phyloP scores from a whole-genome alignment of 2,888 invertebrate genomes.

The Ennomos fuscantarius region DNA sequence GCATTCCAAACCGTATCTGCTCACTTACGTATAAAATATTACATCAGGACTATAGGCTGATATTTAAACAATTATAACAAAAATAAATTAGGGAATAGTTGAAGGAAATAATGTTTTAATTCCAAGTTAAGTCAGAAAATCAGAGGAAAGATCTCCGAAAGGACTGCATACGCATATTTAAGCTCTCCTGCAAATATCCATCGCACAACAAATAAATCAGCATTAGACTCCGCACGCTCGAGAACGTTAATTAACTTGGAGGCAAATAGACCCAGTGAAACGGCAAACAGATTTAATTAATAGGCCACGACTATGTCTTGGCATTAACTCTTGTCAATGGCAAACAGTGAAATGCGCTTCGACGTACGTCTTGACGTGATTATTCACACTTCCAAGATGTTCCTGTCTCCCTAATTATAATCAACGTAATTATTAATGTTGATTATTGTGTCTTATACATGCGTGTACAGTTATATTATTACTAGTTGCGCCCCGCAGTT shows the following conservation, averaged over 20 bases:
- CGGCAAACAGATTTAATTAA: slow-evolving; percentile 80
- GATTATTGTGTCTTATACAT: no score
- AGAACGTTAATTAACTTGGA: slow-evolving; percentile 74
- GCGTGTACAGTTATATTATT: no score
- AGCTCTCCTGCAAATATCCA: slow-evolving; percentile 1
- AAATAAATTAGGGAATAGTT: no score
- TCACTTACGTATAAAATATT: no score
- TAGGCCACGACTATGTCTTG: slow-evolving; percentile 66
- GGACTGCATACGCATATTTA: slow-evolving; percentile 1
- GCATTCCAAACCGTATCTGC: no score
- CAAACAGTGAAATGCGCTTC: slow-evolving; percentile 48
- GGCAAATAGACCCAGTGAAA: slow-evolving; percentile 74
- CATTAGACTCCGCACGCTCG: slow-evolving; percentile 39
- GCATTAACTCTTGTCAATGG: slow-evolving; percentile 68
- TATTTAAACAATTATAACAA: no score
- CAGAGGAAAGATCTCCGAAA: neutral
- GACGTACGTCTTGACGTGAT: slow-evolving; percentile 14
- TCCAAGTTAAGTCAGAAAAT: neutral
- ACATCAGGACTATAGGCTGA: no score
- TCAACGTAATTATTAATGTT: no score
- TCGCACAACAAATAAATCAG: slow-evolving; percentile 26
- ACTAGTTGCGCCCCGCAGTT: no score
- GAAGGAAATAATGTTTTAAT: no score
- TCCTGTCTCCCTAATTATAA: neutral
- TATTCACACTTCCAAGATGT: slow-evolving; percentile 7